Conservation (phyloP, 2,113 vertebrate species). For the Rhadina sibilatrix region DNA sequence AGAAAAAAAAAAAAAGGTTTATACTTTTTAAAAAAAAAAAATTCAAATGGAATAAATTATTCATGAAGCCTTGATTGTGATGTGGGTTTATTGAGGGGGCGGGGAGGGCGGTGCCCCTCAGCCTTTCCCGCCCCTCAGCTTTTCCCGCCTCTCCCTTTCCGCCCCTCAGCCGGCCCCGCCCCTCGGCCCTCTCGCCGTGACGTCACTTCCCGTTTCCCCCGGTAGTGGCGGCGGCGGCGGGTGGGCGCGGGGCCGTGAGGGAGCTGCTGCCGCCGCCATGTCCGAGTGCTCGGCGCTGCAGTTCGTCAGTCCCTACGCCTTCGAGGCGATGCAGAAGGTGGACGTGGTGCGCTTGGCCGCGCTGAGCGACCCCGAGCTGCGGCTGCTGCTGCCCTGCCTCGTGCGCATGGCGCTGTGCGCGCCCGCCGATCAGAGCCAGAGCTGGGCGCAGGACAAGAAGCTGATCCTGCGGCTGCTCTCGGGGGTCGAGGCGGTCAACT, state of each 20-base stretch:
- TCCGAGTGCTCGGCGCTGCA: conserved; percentile 84
- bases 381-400: conserved; percentile 91
- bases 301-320: conserved; percentile 92
- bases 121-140: neutral
- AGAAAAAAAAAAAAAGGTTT: conserved; percentile 72
- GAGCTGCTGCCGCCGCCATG: conserved; percentile 61
- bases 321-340: conserved; percentile 98
- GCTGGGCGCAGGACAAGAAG: conserved; percentile 98
- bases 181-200: neutral
- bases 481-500: conserved; percentile 96
- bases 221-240: neutral
- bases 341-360: conserved; percentile 89
- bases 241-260: neutral
- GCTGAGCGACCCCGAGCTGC: conserved; percentile 90
- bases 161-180: neutral
- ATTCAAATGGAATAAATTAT: conserved; percentile 80
- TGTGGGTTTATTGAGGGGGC: conserved; percentile 7
- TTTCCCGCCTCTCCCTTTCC: neutral
- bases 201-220: neutral
- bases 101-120: neutral
- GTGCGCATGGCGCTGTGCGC: conserved; percentile 97
- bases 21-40: conserved; percentile 76
- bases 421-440: conserved; percentile 94
- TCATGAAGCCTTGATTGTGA: conserved; percentile 72
- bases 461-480: conserved; percentile 95